A percentile compares a stretch with the other conserved stretches of the same genome.
phyloP scores from a whole-genome alignment of 2,888 invertebrate species.

The Gandaritis pyraliata region DNA sequence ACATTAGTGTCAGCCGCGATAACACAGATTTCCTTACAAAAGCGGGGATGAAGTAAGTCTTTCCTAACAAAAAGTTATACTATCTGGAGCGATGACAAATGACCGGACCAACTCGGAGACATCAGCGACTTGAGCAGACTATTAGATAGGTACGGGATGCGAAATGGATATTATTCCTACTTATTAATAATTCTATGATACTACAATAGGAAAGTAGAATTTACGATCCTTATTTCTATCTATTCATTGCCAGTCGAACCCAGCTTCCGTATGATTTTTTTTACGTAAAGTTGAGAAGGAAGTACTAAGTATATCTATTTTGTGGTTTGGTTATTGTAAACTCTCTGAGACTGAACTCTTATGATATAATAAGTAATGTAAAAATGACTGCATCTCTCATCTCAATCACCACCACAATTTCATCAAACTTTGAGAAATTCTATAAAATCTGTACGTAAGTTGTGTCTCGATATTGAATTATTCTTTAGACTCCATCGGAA shows the following conservation, averaged over 20 bases:
- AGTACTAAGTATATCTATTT: too few species aligned
- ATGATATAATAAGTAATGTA: too few species aligned
- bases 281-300: too few species aligned
- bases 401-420: too few species aligned
- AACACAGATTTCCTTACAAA: slow-evolving; percentile 75
- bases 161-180: slow-evolving; percentile 24
- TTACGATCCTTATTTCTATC: neutral
- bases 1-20: slow-evolving; percentile 69
- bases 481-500: slow-evolving; percentile 45
- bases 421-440: too few species aligned
- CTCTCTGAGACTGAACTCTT: too few species aligned
- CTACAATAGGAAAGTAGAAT: too few species aligned
- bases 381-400: too few species aligned
- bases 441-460: slow-evolving; percentile 1
- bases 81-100: slow-evolving; percentile 80
- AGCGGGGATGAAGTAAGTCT: slow-evolving; percentile 73
- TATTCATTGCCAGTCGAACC: neutral
- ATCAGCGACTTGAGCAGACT: slow-evolving; percentile 44
- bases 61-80: slow-evolving; percentile 77
- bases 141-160: slow-evolving; percentile 13
- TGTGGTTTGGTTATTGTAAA: too few species aligned
- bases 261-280: too few species aligned
- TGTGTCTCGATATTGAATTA: slow-evolving; percentile 12
- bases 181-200: too few species aligned
- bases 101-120: slow-evolving; percentile 61